phyloP scores from a whole-genome alignment of 2,797 vertebrate species.

The Helarctos malayanus region DNA sequence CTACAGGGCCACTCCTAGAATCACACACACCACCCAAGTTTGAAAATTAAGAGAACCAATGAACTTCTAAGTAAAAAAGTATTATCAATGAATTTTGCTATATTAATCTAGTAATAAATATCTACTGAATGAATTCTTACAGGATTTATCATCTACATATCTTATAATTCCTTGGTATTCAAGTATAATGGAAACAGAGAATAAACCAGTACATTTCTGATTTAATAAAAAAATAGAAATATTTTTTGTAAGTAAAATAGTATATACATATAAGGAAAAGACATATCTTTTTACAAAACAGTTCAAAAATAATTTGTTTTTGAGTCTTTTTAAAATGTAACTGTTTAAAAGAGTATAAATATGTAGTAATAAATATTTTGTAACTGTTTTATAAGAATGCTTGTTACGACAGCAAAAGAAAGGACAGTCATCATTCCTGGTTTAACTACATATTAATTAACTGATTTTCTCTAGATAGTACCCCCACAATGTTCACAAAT shows the following conservation, averaged over 20 bases:
- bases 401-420: neutral
- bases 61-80: neutral
- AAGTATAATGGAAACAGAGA: neutral
- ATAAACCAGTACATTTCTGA: too few relatives aligned
- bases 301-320: constrained; percentile 37
- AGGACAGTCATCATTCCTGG: neutral
- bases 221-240: too few relatives aligned
- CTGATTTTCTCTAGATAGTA: neutral
- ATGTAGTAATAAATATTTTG: neutral
- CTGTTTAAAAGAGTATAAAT: neutral
- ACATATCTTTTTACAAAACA: neutral
- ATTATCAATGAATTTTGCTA: neutral
- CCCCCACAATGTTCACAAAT: neutral
- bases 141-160: neutral
- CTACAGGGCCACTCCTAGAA: neutral
- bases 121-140: neutral
- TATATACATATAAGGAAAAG: too few relatives aligned
- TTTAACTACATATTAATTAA: neutral
- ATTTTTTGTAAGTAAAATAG: too few relatives aligned
- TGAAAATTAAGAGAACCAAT: neutral
- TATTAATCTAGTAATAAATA: neutral
- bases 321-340: constrained; percentile 26
- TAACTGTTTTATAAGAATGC: neutral
- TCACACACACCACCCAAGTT: neutral
- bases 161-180: neutral